A percentile compares a stretch with the other conserved stretches of the same genome.
These are phyloP conservation scores for Larimichthys crocea DNA, from an alignment of 2,113 vertebrate genomes.

Conservation along the genomic window DNA sequence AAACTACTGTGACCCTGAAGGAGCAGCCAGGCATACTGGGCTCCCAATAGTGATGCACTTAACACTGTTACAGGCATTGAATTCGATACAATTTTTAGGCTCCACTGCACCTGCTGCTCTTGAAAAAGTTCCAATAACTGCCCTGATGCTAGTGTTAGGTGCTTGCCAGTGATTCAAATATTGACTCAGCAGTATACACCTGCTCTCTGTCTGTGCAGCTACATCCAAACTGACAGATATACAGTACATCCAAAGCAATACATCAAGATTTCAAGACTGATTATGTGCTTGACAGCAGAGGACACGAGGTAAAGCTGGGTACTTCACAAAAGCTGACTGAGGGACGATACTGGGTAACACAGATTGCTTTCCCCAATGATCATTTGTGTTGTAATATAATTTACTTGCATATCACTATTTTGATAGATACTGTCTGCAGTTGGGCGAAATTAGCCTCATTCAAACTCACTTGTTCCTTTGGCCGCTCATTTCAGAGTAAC, in stretches of 20 bases:
- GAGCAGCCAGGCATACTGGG: background rate
- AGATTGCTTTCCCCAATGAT: background rate
- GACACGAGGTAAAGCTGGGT: too few species aligned
- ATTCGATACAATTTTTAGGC: conserved; percentile 29
- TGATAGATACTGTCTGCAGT: background rate
- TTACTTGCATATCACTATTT: background rate
- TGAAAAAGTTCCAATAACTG: conserved; percentile 9
- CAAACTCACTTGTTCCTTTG: conserved; percentile 95
- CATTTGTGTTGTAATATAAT: background rate
- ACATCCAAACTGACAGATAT: conserved; percentile 6
- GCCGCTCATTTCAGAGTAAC: conserved; percentile 94
- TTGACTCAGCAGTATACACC: conserved; percentile 3
- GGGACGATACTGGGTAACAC: background rate
- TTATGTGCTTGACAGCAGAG: too few species aligned
- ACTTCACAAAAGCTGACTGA: background rate
- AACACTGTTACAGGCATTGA: conserved; percentile 32
- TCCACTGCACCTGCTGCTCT: background rate
- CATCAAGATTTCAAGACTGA: background rate
- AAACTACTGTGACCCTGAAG: conserved; percentile 41
- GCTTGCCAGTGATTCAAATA: conserved; percentile 11
- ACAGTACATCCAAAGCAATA: background rate
- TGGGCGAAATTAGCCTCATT: background rate
- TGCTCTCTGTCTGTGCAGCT: background rate
- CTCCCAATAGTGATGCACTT: conserved; percentile 57
- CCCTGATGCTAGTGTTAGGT: background rate